Conservation (phyloP, 2,797 vertebrate species). For the Cynopterus sphinx region DNA sequence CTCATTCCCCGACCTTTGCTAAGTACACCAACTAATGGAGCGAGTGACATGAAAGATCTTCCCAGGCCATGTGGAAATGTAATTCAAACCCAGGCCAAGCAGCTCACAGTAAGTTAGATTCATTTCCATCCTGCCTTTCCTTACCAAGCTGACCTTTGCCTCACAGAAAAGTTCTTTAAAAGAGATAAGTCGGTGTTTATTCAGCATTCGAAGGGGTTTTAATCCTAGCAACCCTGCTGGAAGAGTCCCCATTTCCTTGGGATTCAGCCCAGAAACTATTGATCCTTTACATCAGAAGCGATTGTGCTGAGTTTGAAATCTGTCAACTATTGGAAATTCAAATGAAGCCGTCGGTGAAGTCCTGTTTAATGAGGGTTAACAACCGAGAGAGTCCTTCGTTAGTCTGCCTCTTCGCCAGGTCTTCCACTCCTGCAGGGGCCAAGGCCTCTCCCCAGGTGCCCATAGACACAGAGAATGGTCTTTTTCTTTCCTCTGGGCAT, state of each 20-base stretch:
- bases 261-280: conserved; percentile 25
- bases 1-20: conserved; percentile 71
- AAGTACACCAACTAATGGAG: conserved; percentile 81
- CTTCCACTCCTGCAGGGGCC: not conserved
- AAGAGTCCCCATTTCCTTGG: not conserved
- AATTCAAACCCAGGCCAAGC: conserved; percentile 79
- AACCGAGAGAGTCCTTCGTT: not conserved
- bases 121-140: conserved; percentile 71
- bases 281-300: conserved; percentile 49
- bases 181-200: conserved; percentile 50
- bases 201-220: conserved; percentile 38
- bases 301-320: conserved; percentile 58
- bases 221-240: not conserved
- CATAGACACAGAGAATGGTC: not conserved
- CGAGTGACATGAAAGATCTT: conserved; percentile 78
- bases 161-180: conserved; percentile 72
- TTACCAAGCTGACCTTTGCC: conserved; percentile 70
- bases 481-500: not conserved
- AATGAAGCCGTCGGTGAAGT: conserved; percentile 48
- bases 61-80: conserved; percentile 70
- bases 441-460: not conserved
- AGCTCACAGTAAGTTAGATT: conserved; percentile 76
- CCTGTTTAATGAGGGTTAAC: conserved; percentile 46
- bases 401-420: fast-evolving
- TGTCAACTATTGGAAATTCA: conserved; percentile 57